Evolutionary conservation across 2,113 vertebrate genomes (phyloP).

Genomic region (Chiloscyllium plagiosum): DNA sequence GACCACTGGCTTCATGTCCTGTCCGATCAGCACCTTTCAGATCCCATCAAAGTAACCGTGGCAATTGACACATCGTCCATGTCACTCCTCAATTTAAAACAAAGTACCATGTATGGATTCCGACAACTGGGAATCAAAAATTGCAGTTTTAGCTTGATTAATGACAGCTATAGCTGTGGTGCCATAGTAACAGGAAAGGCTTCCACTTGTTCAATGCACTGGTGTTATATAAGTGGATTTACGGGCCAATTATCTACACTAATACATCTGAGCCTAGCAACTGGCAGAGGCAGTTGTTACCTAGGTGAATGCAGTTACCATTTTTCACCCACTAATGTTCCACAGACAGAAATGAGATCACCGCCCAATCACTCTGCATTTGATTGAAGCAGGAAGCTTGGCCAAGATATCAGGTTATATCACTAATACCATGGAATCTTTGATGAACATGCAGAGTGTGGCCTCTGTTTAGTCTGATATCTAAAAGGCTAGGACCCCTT

Average conservation of each 20-base stretch:
- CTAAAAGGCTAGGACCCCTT: background rate
- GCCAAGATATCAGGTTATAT: background rate
- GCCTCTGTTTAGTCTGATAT: background rate
- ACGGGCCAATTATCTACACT: background rate
- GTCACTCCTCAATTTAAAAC: background rate
- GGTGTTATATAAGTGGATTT: background rate
- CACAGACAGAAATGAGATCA: background rate
- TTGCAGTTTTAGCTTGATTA: background rate
- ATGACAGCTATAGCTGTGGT: background rate
- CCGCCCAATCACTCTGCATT: background rate
- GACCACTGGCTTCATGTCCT: background rate
- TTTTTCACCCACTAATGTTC: background rate
- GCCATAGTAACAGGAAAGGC: slow-evolving; percentile 7
- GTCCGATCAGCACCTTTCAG: background rate
- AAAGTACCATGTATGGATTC: background rate
- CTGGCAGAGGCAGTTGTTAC: background rate
- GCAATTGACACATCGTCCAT: background rate
- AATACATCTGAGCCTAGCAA: background rate
- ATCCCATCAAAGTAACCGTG: background rate
- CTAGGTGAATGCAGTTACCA: background rate
- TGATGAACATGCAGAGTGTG: background rate
- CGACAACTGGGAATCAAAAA: background rate
- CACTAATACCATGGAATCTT: background rate
- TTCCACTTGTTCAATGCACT: slow-evolving; percentile 1
- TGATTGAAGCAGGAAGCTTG: background rate